A percentile compares a stretch with the other conserved stretches of the same genome.
phyloP scores from a whole-genome alignment of 2,113 vertebrate species.

The Myiozetetes cayanensis region DNA sequence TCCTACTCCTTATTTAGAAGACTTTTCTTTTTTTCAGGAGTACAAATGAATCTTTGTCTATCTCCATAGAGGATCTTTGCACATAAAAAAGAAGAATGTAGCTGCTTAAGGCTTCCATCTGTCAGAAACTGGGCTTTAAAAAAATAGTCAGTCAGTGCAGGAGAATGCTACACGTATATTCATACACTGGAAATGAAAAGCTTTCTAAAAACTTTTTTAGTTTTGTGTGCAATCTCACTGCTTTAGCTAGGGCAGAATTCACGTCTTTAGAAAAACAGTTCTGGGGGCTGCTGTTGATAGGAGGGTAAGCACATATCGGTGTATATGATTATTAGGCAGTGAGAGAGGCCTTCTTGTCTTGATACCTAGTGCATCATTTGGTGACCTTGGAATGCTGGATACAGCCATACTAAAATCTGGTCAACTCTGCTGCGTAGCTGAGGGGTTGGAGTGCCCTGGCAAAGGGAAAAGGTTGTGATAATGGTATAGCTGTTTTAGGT shows the following conservation, averaged over 20 bases:
- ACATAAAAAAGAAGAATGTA: neutral
- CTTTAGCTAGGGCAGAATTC: neutral
- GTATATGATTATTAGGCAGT: neutral
- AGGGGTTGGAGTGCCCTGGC: neutral
- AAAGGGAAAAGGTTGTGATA: neutral
- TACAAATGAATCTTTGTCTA: neutral
- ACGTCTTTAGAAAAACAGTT: neutral
- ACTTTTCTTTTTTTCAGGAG: neutral
- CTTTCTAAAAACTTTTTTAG: neutral
- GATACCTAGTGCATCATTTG: neutral
- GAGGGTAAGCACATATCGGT: neutral
- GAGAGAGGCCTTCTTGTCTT: neutral
- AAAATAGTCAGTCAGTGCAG: neutral
- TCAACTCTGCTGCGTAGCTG: neutral
- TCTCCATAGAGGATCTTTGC: neutral
- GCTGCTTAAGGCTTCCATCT: neutral
- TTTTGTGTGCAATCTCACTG: neutral
- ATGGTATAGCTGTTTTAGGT: fast-evolving
- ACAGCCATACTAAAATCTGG: neutral
- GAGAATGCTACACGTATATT: neutral
- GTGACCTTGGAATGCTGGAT: neutral
- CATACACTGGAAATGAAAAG: neutral
- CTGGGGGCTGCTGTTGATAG: neutral
- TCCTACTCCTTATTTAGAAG: neutral
- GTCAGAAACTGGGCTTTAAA: neutral